Base-by-base conservation (phyloP, 2,888 invertebrate species). In the Microdon myrmicae region DNA sequence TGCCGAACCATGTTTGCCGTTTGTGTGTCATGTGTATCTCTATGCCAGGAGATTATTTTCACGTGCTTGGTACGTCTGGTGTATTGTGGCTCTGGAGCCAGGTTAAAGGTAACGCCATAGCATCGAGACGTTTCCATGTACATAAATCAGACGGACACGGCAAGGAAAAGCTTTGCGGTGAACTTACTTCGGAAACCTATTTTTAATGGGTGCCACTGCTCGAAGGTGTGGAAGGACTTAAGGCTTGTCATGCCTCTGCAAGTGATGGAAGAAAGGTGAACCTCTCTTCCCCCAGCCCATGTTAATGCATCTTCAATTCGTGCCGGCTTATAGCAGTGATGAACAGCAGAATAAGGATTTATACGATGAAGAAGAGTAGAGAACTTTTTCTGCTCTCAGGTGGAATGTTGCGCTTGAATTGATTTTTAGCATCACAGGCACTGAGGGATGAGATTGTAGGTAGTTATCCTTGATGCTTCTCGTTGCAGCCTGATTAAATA, bases 111-210 rank as follows among this genome's bases (percentile, higher is more conserved):
- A 45, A 23, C 37, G 53, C 39, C 45, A 39, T 31, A 49, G 37
- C 22, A 43, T 51, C 54, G 49, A 54, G 47, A 61, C 54, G 61
- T 59, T 68, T 58, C 54, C 56, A 58, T 68, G 61, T 68, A 67
- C 68, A 68, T 68, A 68, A 68, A 68, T 67, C 68, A 67, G 67
- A 64, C 67, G 68, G 68, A 59, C 68, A 68, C 48, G 61, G 54
- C 47, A 54, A 67, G 55, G 59, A 64, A 68, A 68, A 68, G 68
- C 68, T 68, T 68, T 68, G 68, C 68, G 68, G 68, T 68, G 61
- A 68, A 68, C 68, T 68, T 67, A 68, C 68, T 68, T 68, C 61
- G 58, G 61, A 68, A 68, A 68, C 61, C 68, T 68, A 58, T 68
- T 67, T 68, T 66, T 59, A 66, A 58, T 64, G 58, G 64, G 58